phyloP scores from a whole-genome alignment of 2,797 vertebrate genomes.

The Picus viridis region DNA sequence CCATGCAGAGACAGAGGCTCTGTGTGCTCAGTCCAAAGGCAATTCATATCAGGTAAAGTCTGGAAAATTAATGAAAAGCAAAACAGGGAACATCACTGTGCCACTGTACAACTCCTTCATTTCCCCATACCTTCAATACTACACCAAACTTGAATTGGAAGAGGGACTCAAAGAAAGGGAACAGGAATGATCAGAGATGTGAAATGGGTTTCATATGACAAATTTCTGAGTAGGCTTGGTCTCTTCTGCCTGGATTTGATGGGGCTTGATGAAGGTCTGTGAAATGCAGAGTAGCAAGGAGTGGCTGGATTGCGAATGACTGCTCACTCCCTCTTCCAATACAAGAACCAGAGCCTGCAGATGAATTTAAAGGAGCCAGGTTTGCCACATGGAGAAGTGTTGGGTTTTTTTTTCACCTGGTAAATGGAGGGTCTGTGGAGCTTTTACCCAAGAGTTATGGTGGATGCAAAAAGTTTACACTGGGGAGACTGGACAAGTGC shows the following conservation, averaged over 20 bases:
- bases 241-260: not conserved
- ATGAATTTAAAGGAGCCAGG: not conserved
- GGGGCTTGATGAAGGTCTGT: not conserved
- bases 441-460: not conserved
- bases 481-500: not conserved
- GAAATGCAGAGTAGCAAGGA: not conserved
- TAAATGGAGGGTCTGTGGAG: not conserved
- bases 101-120: not conserved
- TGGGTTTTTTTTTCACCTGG: not conserved
- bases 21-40: not conserved
- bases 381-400: not conserved
- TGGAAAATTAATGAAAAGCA: slow-evolving; percentile 20
- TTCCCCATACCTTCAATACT: not conserved
- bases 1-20: not conserved
- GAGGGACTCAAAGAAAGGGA: not conserved
- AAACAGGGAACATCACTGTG: not conserved
- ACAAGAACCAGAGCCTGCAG: not conserved
- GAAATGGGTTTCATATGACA: not conserved
- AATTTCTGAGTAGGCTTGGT: not conserved
- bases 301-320: not conserved
- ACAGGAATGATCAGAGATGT: not conserved
- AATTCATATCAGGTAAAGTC: not conserved
- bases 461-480: not conserved
- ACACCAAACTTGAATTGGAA: not conserved
- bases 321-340: not conserved